These are phyloP conservation scores for Dryas iulia DNA, from an alignment of 1,140 invertebrate species.

Conservation along the genomic window DNA sequence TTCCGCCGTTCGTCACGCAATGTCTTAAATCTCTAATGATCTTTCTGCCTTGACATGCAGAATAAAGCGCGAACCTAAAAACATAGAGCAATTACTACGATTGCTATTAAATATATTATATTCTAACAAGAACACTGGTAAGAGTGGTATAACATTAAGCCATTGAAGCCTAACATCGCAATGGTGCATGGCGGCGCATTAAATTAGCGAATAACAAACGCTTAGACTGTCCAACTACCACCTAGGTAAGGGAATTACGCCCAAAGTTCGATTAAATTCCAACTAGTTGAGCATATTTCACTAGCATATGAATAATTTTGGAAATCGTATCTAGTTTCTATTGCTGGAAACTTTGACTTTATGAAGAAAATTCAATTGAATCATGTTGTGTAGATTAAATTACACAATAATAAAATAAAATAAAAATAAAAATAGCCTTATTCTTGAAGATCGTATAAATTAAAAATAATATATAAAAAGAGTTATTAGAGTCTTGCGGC, in stretches of 20 bases:
- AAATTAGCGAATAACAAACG: constrained; percentile 14
- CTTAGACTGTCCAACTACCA: constrained; percentile 3
- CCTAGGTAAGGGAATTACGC: neutral
- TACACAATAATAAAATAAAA: too few species aligned
- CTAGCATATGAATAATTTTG: neutral
- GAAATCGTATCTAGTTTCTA: neutral
- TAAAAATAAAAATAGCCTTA: too few species aligned
- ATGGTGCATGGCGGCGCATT: constrained; percentile 16
- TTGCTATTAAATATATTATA: neutral
- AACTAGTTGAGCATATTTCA: neutral
- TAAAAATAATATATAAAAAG: too few species aligned
- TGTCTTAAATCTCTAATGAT: too few species aligned
- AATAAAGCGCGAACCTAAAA: too few species aligned
- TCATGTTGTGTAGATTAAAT: too few species aligned
- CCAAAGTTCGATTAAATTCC: neutral
- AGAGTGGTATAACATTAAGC: constrained; percentile 1
- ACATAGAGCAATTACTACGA: neutral
- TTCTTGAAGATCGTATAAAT: too few species aligned
- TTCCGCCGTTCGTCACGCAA: too few species aligned
- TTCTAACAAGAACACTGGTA: neutral
- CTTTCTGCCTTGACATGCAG: too few species aligned
- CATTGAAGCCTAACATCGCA: constrained; percentile 7
- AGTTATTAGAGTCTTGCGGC: too few species aligned
- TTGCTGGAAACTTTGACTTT: neutral
- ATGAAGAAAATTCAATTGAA: neutral